Evolutionary conservation across 2,888 invertebrate species (phyloP).

Genomic region (Merodon equestris): DNA sequence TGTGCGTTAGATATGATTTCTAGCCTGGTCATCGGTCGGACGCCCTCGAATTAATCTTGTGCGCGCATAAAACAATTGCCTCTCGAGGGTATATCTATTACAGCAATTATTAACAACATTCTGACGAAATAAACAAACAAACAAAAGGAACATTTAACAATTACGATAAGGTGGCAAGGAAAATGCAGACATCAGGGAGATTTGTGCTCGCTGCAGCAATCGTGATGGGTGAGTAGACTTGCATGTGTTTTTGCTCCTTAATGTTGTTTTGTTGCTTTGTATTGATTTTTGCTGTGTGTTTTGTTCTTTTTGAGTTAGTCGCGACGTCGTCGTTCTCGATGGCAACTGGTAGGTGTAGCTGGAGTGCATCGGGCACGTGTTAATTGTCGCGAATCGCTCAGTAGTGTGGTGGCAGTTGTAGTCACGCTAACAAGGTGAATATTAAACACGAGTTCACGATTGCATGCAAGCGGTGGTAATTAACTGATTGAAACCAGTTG

Average conservation of each 20-base stretch:
- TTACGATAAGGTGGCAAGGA: slow-evolving; percentile 29
- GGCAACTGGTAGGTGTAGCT: no score
- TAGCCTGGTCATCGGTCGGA: not conserved
- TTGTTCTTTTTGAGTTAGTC: no score
- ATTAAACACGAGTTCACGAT: no score
- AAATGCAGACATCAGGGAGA: slow-evolving; percentile 45
- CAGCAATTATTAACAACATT: slow-evolving; percentile 1
- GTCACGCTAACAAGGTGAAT: no score
- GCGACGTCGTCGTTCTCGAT: no score
- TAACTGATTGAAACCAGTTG: no score
- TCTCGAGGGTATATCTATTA: slow-evolving; percentile 40
- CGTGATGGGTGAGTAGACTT: slow-evolving; percentile 51
- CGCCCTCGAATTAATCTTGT: slow-evolving; percentile 39
- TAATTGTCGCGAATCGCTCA: no score
- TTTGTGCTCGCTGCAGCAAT: slow-evolving; percentile 47
- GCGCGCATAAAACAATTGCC: slow-evolving; percentile 40
- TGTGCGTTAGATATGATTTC: slow-evolving; percentile 40
- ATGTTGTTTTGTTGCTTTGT: slow-evolving; percentile 1
- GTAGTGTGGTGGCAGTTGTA: no score
- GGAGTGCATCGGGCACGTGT: no score
- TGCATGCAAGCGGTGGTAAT: no score
- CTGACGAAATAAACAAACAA: slow-evolving; percentile 22
- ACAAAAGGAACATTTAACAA: slow-evolving; percentile 19
- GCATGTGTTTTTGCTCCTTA: slow-evolving; percentile 7
- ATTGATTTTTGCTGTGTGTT: not conserved